These are phyloP conservation scores for Apotomis turbidana DNA, from an alignment of 2,888 invertebrate species.

Conservation along the genomic window DNA sequence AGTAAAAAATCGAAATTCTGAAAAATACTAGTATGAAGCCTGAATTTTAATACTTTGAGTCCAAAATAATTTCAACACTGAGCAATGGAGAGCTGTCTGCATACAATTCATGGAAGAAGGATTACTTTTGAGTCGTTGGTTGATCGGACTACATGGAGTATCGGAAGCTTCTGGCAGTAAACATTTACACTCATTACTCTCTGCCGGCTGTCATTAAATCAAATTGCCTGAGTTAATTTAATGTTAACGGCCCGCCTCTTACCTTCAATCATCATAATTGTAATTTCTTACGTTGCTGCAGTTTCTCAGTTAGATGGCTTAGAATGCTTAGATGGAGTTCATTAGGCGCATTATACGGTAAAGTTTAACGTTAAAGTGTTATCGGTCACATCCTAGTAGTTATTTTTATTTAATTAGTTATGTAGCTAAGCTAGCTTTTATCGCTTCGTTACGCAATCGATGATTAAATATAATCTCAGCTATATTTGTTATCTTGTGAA, in stretches of 20 bases:
- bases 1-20: too few relatives aligned
- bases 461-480: neutral
- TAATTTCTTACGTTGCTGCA: slow-evolving; percentile 62
- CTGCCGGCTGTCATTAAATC: slow-evolving; percentile 60
- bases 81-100: too few relatives aligned
- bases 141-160: slow-evolving; percentile 3
- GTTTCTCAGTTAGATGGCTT: slow-evolving; percentile 49
- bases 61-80: too few relatives aligned
- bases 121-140: neutral
- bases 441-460: neutral
- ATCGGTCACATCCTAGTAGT: slow-evolving; percentile 15
- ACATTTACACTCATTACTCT: slow-evolving; percentile 51
- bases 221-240: slow-evolving; percentile 64
- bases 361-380: slow-evolving; percentile 19
- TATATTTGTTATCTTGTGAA: slow-evolving; percentile 13
- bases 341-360: slow-evolving; percentile 19
- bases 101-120: neutral
- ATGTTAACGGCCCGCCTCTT: slow-evolving; percentile 56
- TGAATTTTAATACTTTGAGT: too few relatives aligned
- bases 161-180: slow-evolving; percentile 43
- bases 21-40: too few relatives aligned
- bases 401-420: slow-evolving; percentile 1
- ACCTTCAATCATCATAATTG: slow-evolving; percentile 59
- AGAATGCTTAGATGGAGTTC: slow-evolving; percentile 24
- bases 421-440: neutral